These are phyloP conservation scores for Rhogogaster chlorosoma DNA, from an alignment of 2,888 invertebrate species.

Conservation along the genomic window DNA sequence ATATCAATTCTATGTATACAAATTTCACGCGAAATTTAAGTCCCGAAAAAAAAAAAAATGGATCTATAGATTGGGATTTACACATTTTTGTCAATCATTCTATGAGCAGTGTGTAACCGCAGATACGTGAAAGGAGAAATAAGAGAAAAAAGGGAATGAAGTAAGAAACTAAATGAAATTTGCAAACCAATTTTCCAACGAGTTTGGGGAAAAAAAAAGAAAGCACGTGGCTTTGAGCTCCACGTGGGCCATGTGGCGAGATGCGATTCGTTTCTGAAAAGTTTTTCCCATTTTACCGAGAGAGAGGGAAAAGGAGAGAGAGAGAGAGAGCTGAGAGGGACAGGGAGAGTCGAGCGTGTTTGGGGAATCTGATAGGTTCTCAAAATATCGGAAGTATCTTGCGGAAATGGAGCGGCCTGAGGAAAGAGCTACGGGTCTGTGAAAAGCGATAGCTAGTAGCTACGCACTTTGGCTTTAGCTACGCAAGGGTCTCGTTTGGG, in stretches of 20 bases:
- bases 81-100: too few relatives aligned
- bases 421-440: conserved; percentile 20
- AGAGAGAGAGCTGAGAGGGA: conserved; percentile 50
- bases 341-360: conserved; percentile 41
- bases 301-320: conserved; percentile 55
- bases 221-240: conserved; percentile 13
- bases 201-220: not conserved
- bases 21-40: not conserved
- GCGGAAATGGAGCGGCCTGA: not conserved
- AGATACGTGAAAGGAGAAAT: not conserved
- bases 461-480: not conserved
- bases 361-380: conserved; percentile 33
- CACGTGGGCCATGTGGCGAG: conserved; percentile 35
- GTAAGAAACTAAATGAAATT: not conserved
- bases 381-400: not conserved
- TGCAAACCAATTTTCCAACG: not conserved
- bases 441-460: conserved; percentile 29
- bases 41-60: not conserved
- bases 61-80: not conserved
- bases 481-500: not conserved
- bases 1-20: not conserved
- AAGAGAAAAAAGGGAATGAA: not conserved
- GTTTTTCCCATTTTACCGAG: conserved; percentile 3
- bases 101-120: too few relatives aligned
- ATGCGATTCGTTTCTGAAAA: conserved; percentile 16